Conservation (phyloP, 37 sponge, comb jelly and placozoan species). For the Halisarca cf. caerulea region DNA sequence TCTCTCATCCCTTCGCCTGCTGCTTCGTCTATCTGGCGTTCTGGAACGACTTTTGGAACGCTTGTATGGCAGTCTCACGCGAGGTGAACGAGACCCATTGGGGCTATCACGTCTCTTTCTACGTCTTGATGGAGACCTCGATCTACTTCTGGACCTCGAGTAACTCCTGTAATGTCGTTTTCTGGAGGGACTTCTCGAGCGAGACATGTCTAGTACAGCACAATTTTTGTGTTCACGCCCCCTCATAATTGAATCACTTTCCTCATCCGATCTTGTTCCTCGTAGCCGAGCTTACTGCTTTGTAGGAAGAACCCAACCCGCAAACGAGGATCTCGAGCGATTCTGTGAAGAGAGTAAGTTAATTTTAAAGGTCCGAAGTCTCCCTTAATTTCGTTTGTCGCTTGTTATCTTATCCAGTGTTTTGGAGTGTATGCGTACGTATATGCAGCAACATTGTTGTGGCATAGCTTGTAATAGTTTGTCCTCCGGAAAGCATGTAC, state of each 20-base stretch:
- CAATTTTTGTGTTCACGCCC: slow-evolving; percentile 27
- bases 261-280: no score
- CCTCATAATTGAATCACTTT: not conserved
- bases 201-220: slow-evolving; percentile 16
- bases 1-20: not conserved
- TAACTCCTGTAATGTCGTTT: slow-evolving; percentile 22
- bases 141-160: slow-evolving; percentile 11
- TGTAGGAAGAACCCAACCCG: no score
- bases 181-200: slow-evolving; percentile 18
- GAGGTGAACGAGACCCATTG: not conserved
- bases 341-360: no score
- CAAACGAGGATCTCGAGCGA: no score
- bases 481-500: no score
- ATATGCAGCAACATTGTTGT: no score
- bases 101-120: not conserved
- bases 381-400: no score
- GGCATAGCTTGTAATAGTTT: no score
- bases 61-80: not conserved
- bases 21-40: slow-evolving; percentile 15
- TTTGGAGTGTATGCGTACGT: no score
- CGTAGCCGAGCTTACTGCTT: no score
- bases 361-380: no score
- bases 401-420: no score
- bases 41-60: slow-evolving; percentile 6
- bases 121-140: slow-evolving; percentile 1